phyloP scores from a whole-genome alignment of 1,140 invertebrate genomes.

The Leucophenga varia region DNA sequence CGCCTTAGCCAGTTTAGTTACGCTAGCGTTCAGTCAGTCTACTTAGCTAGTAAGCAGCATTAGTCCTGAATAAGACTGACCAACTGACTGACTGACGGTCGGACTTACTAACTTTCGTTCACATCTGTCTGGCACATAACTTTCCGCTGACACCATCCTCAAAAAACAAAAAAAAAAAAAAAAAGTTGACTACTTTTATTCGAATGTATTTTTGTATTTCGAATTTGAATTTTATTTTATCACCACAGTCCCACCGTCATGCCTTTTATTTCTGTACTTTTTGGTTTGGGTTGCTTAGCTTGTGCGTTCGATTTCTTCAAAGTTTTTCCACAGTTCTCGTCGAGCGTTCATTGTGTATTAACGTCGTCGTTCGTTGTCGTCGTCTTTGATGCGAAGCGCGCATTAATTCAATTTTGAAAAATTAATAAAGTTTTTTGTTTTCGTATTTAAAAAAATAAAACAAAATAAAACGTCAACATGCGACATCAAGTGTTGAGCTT shows the following conservation, averaged over 20 bases:
- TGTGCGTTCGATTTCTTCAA: too few species aligned
- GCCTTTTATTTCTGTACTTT: too few species aligned
- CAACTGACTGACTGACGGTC: conserved; percentile 7
- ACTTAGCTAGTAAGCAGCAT: too few species aligned
- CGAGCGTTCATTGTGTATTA: conserved; percentile 33
- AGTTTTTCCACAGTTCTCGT: conserved; percentile 32
- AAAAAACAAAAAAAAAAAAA: too few species aligned
- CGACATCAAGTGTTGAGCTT: conserved; percentile 46
- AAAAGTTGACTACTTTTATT: too few species aligned
- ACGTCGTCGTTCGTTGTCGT: conserved; percentile 23
- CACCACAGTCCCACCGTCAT: too few species aligned
- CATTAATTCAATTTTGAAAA: neutral
- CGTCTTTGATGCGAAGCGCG: conserved; percentile 1
- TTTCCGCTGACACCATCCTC: too few species aligned
- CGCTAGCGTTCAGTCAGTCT: conserved; percentile 8
- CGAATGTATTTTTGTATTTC: too few species aligned
- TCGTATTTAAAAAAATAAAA: conserved; percentile 7
- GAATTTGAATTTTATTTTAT: too few species aligned
- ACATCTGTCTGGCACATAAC: too few species aligned
- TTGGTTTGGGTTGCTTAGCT: too few species aligned
- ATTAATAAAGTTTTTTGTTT: conserved; percentile 1
- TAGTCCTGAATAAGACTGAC: conserved; percentile 10
- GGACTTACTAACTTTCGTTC: conserved; percentile 8
- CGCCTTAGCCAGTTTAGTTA: conserved; percentile 8
- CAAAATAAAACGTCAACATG: conserved; percentile 25